Percentiles rank a stretch among this genome's conserved stretches.
Conservation (phyloP, 2,888 invertebrate genomes). For the Arge pagana region DNA sequence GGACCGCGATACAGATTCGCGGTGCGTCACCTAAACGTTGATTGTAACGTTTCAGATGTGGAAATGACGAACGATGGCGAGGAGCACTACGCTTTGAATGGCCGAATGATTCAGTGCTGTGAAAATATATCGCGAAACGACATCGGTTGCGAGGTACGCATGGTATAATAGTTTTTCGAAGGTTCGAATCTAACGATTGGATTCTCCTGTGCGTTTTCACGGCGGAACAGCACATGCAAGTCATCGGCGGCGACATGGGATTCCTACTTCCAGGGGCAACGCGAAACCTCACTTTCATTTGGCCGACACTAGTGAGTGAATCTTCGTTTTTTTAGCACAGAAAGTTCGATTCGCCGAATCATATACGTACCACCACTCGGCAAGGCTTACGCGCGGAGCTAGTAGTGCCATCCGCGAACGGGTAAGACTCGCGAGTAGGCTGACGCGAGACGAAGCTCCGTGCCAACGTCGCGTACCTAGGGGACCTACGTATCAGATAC, state of each 20-base stretch:
- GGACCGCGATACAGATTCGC: background rate
- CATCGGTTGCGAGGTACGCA: slow-evolving; percentile 33
- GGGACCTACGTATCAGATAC: too few species aligned
- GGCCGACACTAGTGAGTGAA: slow-evolving; percentile 34
- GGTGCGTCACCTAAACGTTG: background rate
- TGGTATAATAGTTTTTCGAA: background rate
- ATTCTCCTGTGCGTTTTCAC: too few species aligned
- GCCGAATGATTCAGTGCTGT: slow-evolving; percentile 35
- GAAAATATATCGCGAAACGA: slow-evolving; percentile 32
- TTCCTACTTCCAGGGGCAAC: slow-evolving; percentile 22
- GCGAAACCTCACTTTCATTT: slow-evolving; percentile 33
- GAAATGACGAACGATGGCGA: slow-evolving; percentile 32
- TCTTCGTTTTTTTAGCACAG: too few species aligned
- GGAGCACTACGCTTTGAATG: slow-evolving; percentile 23
- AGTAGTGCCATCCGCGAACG: too few species aligned
- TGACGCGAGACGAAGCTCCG: too few species aligned
- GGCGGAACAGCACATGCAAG: slow-evolving; percentile 35
- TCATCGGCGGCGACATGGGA: slow-evolving; percentile 36
- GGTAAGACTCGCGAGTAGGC: too few species aligned
- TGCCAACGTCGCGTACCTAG: too few species aligned
- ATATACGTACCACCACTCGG: too few species aligned
- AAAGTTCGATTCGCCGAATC: too few species aligned
- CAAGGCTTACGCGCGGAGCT: too few species aligned
- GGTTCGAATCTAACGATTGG: background rate
- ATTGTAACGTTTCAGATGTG: slow-evolving; percentile 29